Evolutionary conservation across 2,888 invertebrate genomes (phyloP), one percentile per base, ranked within the genome.

Genomic region (Phragmatobia fuliginosa): DNA sequence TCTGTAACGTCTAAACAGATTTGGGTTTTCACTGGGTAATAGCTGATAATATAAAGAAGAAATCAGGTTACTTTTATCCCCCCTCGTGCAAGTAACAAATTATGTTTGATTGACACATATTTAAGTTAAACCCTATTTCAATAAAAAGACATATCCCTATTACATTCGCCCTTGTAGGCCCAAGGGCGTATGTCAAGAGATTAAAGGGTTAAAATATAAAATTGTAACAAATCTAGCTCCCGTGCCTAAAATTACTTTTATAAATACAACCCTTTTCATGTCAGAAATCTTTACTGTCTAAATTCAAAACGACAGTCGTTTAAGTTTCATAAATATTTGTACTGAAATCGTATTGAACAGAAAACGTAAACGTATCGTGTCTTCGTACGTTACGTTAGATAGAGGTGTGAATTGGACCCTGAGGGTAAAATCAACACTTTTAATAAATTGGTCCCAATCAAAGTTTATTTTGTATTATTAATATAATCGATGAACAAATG

Each of bases 401-500:
- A 28, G 62, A 85, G 80, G 90, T 88, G 89, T 88, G 84, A 88
- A 89, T 88, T 84, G 81, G 72, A 72, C 86, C 92, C 81, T 45
- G 3, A 52, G 87, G 92, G 84, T 75, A 79, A 87, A 85, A 87
- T 92, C 91, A 91, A 91, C 91, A 91, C 91, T 79, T 82, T 83
- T 84, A 76, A 80, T 77, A 75, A 73, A 78, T 85, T 79, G 71
- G 72, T 76, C 80, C 73, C 72, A 78, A 85, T 83, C 83, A 74
- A 79, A 80, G 70, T 78, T 64, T 71, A 76, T 86, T 87, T 87
- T 62, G 70, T 84, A 75, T 82, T 75, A 91, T 89, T 90, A 90
- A 88, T 84, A 86, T 90, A 89, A 89, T 89, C 77, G 87, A 82
- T 84, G 79, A 83, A 76, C 81, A 83, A 82, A 82, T 74, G 71